Conservation (phyloP, 2,113 vertebrate genomes). For the Mormyrus lacerda region DNA sequence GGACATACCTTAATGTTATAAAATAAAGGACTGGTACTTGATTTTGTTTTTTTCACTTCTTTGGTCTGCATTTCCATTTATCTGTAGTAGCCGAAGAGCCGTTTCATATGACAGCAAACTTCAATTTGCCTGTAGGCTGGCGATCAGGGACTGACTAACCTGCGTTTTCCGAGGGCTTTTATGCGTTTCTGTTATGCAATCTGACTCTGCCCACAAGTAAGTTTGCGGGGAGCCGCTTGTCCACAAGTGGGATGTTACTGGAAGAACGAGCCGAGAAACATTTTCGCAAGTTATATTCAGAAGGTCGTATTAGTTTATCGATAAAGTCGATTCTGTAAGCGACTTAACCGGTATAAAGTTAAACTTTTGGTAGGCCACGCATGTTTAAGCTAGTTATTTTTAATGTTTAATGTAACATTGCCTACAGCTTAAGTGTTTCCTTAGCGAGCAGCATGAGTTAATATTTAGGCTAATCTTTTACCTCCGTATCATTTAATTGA, state of each 20-base stretch:
- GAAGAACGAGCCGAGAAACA: neutral
- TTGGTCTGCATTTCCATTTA: slow-evolving; percentile 42
- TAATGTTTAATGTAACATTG: neutral
- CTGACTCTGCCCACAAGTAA: slow-evolving; percentile 41
- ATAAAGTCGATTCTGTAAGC: neutral
- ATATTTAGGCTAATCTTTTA: neutral
- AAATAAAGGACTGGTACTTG: slow-evolving; percentile 10
- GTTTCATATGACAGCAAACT: neutral
- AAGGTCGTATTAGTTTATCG: neutral
- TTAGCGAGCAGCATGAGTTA: neutral
- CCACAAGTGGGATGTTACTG: slow-evolving; percentile 43
- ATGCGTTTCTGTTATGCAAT: slow-evolving; percentile 44
- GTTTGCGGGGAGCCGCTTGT: neutral
- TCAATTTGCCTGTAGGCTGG: neutral
- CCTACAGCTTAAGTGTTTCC: neutral
- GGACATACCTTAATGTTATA: slow-evolving; percentile 57
- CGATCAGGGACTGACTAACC: neutral
- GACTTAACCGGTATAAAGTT: neutral
- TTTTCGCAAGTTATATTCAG: neutral
- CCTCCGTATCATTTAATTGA: neutral
- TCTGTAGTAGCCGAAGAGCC: neutral
- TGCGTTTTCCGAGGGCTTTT: neutral
- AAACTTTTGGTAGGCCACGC: neutral
- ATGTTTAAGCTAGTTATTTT: neutral
- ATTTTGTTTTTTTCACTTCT: slow-evolving; percentile 34